Conservation (phyloP, 2,797 vertebrate species). For the Margarornis squamiger region DNA sequence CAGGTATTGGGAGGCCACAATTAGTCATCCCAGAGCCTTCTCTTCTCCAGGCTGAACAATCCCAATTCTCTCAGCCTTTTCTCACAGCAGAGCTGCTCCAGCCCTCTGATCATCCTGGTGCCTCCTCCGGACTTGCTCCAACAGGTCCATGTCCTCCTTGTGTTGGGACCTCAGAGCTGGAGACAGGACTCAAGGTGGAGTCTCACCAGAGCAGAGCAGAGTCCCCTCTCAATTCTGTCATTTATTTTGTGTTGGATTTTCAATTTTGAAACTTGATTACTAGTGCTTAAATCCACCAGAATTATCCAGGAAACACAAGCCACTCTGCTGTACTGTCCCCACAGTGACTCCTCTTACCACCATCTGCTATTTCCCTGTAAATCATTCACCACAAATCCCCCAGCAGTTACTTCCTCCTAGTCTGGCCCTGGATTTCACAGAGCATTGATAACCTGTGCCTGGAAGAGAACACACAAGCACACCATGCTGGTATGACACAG, state of each 20-base stretch:
- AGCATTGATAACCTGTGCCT: neutral
- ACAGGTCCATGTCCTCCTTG: neutral
- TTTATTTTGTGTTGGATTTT: neutral
- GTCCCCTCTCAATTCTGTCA: neutral
- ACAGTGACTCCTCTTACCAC: neutral
- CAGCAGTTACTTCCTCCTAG: neutral
- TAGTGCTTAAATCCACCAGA: neutral
- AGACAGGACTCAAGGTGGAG: neutral
- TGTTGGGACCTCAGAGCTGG: neutral
- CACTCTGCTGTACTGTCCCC: neutral
- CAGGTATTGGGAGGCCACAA: neutral
- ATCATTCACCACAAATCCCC: neutral
- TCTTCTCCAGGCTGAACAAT: neutral
- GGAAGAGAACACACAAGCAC: constrained; percentile 19
- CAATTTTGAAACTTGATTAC: neutral
- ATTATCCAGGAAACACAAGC: neutral
- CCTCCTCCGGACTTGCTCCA: neutral
- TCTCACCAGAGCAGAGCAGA: neutral
- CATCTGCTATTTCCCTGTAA: neutral
- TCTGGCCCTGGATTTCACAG: neutral
- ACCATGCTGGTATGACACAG: neutral
- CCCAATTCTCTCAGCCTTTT: neutral
- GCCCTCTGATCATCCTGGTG: neutral
- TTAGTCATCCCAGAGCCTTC: neutral
- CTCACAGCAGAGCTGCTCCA: neutral